A percentile compares a stretch with the other conserved stretches of the same genome.
Evolutionary conservation across 92 coral and sea anemone species (phyloP).

Genomic region (Phenganax subtilis): DNA sequence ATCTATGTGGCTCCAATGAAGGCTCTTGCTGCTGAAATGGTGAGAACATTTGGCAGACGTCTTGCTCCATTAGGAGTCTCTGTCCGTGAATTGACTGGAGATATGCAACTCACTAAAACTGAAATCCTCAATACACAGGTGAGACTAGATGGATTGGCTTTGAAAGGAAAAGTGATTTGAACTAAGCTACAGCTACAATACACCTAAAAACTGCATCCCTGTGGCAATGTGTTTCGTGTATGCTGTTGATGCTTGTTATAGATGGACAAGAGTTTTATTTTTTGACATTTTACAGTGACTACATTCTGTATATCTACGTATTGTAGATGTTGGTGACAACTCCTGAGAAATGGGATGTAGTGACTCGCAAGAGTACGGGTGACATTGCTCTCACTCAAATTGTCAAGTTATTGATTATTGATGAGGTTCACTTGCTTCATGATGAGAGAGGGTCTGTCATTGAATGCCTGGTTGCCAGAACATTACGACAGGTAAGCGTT

Average conservation of each 20-base stretch:
- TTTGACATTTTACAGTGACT: background rate
- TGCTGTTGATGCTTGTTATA: background rate
- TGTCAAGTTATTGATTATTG: constrained; percentile 85
- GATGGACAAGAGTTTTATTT: background rate
- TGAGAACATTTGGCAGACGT: constrained; percentile 84
- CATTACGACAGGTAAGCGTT: constrained; percentile 69
- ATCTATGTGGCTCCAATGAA: constrained; percentile 91
- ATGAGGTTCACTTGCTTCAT: constrained; percentile 89
- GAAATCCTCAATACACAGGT: constrained; percentile 96
- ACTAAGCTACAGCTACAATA: no score
- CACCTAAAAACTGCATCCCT: background rate
- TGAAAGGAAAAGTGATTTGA: no score
- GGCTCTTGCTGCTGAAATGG: constrained; percentile 99
- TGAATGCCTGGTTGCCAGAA: constrained; percentile 96
- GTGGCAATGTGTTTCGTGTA: background rate
- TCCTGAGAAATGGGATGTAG: constrained; percentile 99
- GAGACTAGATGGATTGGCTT: background rate
- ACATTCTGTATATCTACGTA: no score
- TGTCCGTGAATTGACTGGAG: constrained; percentile 93
- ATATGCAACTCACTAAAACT: constrained; percentile 92
- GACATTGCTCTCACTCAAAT: constrained; percentile 95
- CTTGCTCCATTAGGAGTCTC: constrained; percentile 80
- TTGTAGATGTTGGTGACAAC: constrained; percentile 93
- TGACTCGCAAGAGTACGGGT: constrained; percentile 93
- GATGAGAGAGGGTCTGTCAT: constrained; percentile 96